Percentiles rank a stretch among this genome's conserved stretches.
These are phyloP conservation scores for Harpegnathos saltator DNA, from an alignment of 1,140 invertebrate genomes.

Conservation along the genomic window DNA sequence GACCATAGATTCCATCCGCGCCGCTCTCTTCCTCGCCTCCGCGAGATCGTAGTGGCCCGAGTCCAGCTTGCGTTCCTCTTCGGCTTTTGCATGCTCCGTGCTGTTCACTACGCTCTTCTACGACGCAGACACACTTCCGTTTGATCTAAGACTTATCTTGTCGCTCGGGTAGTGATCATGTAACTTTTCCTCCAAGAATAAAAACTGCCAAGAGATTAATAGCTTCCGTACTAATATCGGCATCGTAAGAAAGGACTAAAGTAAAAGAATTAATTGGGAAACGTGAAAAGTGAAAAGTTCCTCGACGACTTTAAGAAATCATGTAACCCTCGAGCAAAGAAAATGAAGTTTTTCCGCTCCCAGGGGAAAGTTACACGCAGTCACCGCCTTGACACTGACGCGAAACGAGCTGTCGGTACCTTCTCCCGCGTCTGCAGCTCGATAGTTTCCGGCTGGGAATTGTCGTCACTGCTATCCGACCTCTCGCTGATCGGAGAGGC, in stretches of 20 bases:
- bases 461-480: slow-evolving; percentile 71
- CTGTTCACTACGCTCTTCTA: slow-evolving; percentile 73
- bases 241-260: too few relatives aligned
- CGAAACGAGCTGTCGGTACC: slow-evolving; percentile 60
- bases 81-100: slow-evolving; percentile 79
- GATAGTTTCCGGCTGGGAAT: slow-evolving; percentile 75
- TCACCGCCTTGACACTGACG: too few relatives aligned
- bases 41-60: slow-evolving; percentile 89
- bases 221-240: too few relatives aligned
- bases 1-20: slow-evolving; percentile 79
- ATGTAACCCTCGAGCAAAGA: too few relatives aligned
- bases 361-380: too few relatives aligned
- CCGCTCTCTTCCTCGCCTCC: slow-evolving; percentile 84
- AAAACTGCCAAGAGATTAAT: too few relatives aligned
- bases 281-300: too few relatives aligned
- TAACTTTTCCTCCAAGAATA: too few relatives aligned
- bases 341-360: too few relatives aligned
- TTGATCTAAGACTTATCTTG: slow-evolving; percentile 17
- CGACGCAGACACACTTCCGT: slow-evolving; percentile 42
- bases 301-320: too few relatives aligned
- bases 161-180: too few relatives aligned
- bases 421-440: slow-evolving; percentile 77
- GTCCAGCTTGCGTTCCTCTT: slow-evolving; percentile 89
- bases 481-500: slow-evolving; percentile 81
- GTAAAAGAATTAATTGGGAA: too few relatives aligned